Conservation (phyloP, 2,797 vertebrate species). For the Cyclopterus lumpus region DNA sequence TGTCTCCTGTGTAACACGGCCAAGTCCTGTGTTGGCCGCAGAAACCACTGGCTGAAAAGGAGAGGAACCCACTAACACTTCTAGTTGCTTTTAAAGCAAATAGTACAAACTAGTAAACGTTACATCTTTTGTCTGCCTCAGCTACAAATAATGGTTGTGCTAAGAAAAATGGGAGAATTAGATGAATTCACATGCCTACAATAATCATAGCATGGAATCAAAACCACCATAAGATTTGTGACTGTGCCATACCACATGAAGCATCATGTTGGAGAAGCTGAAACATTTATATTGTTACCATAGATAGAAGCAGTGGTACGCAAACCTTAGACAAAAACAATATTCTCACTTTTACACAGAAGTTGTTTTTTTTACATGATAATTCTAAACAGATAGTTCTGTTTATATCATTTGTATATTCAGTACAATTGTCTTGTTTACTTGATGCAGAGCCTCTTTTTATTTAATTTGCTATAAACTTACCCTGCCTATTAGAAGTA, state of each 20-base stretch:
- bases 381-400: neutral
- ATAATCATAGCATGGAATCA: neutral
- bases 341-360: neutral
- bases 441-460: neutral
- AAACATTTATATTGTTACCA: slow-evolving; percentile 15
- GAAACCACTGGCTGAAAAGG: slow-evolving; percentile 90
- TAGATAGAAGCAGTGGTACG: slow-evolving; percentile 1
- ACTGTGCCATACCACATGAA: slow-evolving; percentile 23
- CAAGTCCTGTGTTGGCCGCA: slow-evolving; percentile 89
- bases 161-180: neutral
- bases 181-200: slow-evolving; percentile 1
- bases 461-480: neutral
- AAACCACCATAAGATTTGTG: slow-evolving; percentile 4
- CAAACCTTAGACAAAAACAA: slow-evolving; percentile 19
- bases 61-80: slow-evolving; percentile 5
- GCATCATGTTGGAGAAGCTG: neutral
- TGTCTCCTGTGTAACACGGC: slow-evolving; percentile 89
- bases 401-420: neutral
- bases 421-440: neutral
- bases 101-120: neutral
- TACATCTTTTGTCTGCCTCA: neutral
- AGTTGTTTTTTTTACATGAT: neutral
- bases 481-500: neutral
- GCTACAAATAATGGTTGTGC: neutral
- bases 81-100: neutral